Evolutionary conservation across 2,888 invertebrate species (phyloP).

Genomic region (Ctena decussata): DNA sequence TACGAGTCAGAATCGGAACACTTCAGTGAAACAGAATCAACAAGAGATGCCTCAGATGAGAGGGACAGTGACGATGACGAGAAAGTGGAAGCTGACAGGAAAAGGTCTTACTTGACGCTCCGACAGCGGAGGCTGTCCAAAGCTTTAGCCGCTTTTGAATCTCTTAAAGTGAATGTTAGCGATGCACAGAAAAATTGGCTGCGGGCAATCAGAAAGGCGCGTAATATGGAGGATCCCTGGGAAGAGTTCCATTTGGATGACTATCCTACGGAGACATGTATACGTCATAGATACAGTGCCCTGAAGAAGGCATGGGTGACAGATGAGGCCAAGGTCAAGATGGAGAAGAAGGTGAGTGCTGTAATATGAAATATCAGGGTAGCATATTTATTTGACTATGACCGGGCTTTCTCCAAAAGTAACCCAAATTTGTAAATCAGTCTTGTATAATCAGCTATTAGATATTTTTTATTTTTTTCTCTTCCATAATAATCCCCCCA

Average conservation of each 20-base stretch:
- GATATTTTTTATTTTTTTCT: no score
- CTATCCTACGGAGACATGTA: constrained; percentile 86
- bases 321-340: constrained; percentile 88
- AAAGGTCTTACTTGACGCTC: constrained; percentile 75
- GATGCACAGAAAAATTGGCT: constrained; percentile 78
- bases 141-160: constrained; percentile 67
- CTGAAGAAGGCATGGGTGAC: constrained; percentile 88
- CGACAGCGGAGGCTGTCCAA: constrained; percentile 78
- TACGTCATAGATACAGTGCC: constrained; percentile 88
- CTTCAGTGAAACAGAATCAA: constrained; percentile 54
- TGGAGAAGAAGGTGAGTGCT: constrained; percentile 86
- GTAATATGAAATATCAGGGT: no score
- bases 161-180: constrained; percentile 51
- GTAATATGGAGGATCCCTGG: constrained; percentile 88
- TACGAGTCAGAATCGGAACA: constrained; percentile 63
- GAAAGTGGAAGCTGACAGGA: constrained; percentile 43
- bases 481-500: no score
- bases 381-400: no score
- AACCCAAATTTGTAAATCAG: no score
- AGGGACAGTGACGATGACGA: constrained; percentile 52
- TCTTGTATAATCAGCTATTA: no score
- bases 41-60: constrained; percentile 69
- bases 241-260: constrained; percentile 87
- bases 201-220: constrained; percentile 78
- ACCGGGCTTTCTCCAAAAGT: no score